phyloP scores from a whole-genome alignment of 2,888 invertebrate genomes.

The Acleris cristana region DNA sequence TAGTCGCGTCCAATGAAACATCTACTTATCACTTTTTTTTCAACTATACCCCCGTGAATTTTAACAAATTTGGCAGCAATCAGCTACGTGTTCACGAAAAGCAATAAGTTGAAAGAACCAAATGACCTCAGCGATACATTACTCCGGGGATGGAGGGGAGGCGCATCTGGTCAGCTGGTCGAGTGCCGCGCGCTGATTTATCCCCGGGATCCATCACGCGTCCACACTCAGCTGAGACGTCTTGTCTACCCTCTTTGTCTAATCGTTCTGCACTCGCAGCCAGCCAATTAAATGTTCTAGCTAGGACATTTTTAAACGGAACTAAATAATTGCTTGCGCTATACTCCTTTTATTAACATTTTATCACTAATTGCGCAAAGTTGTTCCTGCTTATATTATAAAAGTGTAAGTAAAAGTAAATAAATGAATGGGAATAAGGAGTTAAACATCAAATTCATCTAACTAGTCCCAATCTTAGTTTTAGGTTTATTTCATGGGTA shows the following conservation, averaged over 20 bases:
- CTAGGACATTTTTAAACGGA: slow-evolving; percentile 22
- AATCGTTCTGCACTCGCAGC: slow-evolving; percentile 62
- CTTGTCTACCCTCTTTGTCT: slow-evolving; percentile 64
- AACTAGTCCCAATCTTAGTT: background rate
- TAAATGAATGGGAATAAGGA: too few relatives aligned
- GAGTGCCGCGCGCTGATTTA: slow-evolving; percentile 77
- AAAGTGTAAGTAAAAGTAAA: too few relatives aligned
- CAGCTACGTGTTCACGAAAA: slow-evolving; percentile 37
- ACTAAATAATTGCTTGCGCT: background rate
- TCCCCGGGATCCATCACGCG: slow-evolving; percentile 75
- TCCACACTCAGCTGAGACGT: slow-evolving; percentile 67
- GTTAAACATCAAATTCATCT: too few relatives aligned
- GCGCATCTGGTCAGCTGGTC: slow-evolving; percentile 56
- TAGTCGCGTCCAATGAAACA: background rate
- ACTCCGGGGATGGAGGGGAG: slow-evolving; percentile 50
- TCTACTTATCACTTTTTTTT: background rate
- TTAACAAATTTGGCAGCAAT: slow-evolving; percentile 25
- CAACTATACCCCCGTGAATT: background rate
- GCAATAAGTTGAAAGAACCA: slow-evolving; percentile 54
- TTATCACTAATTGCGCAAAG: background rate
- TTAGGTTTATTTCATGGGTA: background rate
- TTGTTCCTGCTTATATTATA: too few relatives aligned
- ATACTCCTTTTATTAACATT: background rate
- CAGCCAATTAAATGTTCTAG: slow-evolving; percentile 49
- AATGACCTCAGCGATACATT: slow-evolving; percentile 64